Base-by-base conservation (phyloP, 2,113 vertebrate genomes). In the Clarias magur region DNA sequence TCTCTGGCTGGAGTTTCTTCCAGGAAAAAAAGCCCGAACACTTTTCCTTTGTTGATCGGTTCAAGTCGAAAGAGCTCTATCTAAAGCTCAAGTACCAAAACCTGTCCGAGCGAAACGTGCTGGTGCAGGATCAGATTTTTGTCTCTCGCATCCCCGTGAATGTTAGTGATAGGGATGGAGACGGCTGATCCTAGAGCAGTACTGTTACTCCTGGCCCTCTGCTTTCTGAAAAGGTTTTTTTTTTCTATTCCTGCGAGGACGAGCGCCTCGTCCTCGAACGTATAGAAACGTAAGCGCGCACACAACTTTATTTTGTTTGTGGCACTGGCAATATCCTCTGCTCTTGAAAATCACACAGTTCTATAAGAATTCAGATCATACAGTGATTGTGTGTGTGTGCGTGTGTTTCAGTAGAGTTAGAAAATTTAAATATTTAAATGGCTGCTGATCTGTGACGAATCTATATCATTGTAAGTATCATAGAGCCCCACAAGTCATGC, bases 361-460 rank as follows among this genome's bases (percentile, higher is more conserved):
- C 73, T 76, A 75, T 80, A 75, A 38, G 78, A 87, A n/a, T 87
- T 75, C 73, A 62, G 79, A 62, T 85, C 48, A 65, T 27, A 65
- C 21, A 68, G 57, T 83, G 72, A 85, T 67, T 80, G 68, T 27
- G 85, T 67, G 56, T 85, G 75, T 79, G 67, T 56, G 84, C 72
- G 57, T 79, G 73, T 82, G 42, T 80, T 57, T 82, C 85, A 59
- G 82, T 88, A 82, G 85, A 83, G n/a, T 59, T 87, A 81, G 53
- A 62, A 21, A 73, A 63, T 65, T 78, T 80, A 42, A 68, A 70
- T 87, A 84, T 85, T 85, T 85, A 83, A 83, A 79, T 81, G 30
- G 84, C 81, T 89, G 85, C 84, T 87, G 85, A 84, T 85, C 82
- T 76, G 86, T 87, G 80, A 83, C 17, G 53, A 70, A 57, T 56